Percentiles rank a stretch among this genome's conserved stretches.
Conservation (phyloP, 1,140 invertebrate species). For the Helicoverpa zea region DNA sequence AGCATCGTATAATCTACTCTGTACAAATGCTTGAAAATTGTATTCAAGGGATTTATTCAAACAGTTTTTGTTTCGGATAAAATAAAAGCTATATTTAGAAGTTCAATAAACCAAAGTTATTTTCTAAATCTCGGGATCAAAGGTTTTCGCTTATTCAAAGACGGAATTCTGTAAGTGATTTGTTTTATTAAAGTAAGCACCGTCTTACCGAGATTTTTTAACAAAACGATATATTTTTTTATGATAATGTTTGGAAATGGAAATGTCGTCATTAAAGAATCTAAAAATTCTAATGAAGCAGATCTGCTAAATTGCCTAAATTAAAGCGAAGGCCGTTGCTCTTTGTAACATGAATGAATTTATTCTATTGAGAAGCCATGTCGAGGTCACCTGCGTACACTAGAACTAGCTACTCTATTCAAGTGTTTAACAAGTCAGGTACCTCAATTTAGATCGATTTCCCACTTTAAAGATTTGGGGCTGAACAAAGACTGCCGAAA, state of each 20-base stretch:
- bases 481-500: not conserved
- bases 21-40: not conserved
- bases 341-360: constrained; percentile 59
- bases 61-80: not conserved
- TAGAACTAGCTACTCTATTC: not conserved
- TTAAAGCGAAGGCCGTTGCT: constrained; percentile 61
- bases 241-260: not conserved
- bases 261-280: not conserved
- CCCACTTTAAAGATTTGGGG: not conserved
- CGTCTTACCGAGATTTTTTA: no score
- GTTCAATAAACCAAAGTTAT: not conserved
- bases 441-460: constrained; percentile 14
- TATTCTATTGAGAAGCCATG: constrained; percentile 58
- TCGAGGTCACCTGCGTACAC: constrained; percentile 50
- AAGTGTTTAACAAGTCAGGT: not conserved
- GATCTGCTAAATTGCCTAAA: constrained; percentile 64
- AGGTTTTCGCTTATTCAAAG: constrained; percentile 4
- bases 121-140: constrained; percentile 25
- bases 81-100: constrained; percentile 16
- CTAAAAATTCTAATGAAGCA: constrained; percentile 1
- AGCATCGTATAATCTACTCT: no score
- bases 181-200: not conserved
- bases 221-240: not conserved
- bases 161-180: not conserved
- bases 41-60: not conserved